Percentiles rank a stretch among this genome's conserved stretches.
Evolutionary conservation across 2,797 vertebrate genomes (phyloP).

Genomic region (Setipinna tenuifilis): DNA sequence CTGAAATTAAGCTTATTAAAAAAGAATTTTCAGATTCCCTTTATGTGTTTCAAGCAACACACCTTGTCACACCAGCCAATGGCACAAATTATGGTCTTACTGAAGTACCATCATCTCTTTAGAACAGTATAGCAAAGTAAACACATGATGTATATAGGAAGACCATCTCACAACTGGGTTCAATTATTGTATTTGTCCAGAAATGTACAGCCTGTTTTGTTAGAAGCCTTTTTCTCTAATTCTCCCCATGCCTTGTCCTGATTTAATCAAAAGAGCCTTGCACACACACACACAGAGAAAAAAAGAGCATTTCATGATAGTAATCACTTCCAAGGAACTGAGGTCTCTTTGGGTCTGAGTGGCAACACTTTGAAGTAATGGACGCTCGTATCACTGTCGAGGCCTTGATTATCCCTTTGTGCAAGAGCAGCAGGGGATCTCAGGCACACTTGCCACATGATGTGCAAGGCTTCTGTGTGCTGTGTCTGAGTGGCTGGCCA

Average conservation of each 20-base stretch:
- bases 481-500: not conserved
- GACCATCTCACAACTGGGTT: not conserved
- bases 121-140: not conserved
- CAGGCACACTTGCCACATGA: not conserved
- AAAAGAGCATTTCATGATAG: conserved; percentile 9
- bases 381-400: not conserved
- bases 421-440: not conserved
- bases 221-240: not conserved
- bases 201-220: conserved; percentile 1
- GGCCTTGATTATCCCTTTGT: conserved; percentile 2
- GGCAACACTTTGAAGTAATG: not conserved
- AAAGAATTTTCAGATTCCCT: not conserved
- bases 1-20: conserved; percentile 3
- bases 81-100: not conserved
- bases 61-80: not conserved
- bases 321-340: not conserved
- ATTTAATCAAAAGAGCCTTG: conserved; percentile 4
- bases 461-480: not conserved
- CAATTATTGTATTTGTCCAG: not conserved
- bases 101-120: not conserved
- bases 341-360: not conserved
- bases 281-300: not conserved
- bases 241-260: not conserved
- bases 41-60: not conserved
- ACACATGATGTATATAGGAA: not conserved